phyloP scores from a whole-genome alignment of 2,888 invertebrate species.

The Microplitis manilae region DNA sequence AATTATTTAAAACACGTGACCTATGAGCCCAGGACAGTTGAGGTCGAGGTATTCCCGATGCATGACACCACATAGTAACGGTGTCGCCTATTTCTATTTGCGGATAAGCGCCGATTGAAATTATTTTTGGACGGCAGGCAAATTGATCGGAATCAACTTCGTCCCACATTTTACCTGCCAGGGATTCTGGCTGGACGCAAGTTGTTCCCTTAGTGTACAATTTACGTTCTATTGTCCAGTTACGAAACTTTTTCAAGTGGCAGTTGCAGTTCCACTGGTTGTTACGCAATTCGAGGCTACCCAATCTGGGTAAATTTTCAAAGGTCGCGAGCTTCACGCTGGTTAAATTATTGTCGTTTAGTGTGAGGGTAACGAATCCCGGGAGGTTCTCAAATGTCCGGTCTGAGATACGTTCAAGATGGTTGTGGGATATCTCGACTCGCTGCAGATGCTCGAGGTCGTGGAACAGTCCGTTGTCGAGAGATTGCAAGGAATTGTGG shows the following conservation, averaged over 20 bases:
- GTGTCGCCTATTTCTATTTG: slow-evolving; percentile 78
- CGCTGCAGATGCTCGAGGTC: slow-evolving; percentile 82
- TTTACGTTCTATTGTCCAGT: slow-evolving; percentile 82
- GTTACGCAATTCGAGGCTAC: slow-evolving; percentile 82
- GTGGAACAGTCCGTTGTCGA: slow-evolving; percentile 84
- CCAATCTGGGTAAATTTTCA: slow-evolving; percentile 78
- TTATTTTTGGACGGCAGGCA: slow-evolving; percentile 86
- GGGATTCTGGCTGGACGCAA: slow-evolving; percentile 80
- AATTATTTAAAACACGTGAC: slow-evolving; percentile 59
- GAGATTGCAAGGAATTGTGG: slow-evolving; percentile 81
- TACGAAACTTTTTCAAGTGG: slow-evolving; percentile 83
- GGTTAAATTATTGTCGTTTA: slow-evolving; percentile 84
- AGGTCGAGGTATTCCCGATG: slow-evolving; percentile 83
- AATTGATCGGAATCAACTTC: slow-evolving; percentile 81
- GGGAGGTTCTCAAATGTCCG: slow-evolving; percentile 82
- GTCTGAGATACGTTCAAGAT: slow-evolving; percentile 79
- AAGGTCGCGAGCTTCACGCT: slow-evolving; percentile 79
- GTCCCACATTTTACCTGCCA: slow-evolving; percentile 83
- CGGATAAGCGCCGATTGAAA: slow-evolving; percentile 68
- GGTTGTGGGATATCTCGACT: slow-evolving; percentile 84
- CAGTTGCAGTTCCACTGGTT: slow-evolving; percentile 95
- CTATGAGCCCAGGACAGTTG: slow-evolving; percentile 75
- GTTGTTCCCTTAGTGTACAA: slow-evolving; percentile 83
- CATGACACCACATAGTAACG: slow-evolving; percentile 81
- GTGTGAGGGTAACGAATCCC: slow-evolving; percentile 78